Evolutionary conservation across 2,888 invertebrate genomes (phyloP).

Genomic region (Cyclophora albipunctata): DNA sequence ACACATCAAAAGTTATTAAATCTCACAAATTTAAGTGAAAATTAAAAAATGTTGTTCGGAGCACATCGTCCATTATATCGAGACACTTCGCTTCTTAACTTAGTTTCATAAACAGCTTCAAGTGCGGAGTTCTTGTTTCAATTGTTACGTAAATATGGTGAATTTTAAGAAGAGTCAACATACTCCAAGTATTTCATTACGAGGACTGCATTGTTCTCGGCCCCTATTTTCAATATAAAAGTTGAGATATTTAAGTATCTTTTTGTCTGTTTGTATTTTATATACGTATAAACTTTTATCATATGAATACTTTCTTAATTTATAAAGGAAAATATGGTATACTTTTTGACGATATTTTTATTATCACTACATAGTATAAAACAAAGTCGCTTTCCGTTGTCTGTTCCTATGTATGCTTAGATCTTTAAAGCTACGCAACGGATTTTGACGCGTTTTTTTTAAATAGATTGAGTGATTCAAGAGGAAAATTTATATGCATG

Average conservation of each 20-base stretch:
- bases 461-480: too few species aligned
- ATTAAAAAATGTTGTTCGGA: conserved; percentile 20
- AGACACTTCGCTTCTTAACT: conserved; percentile 10
- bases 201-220: conserved; percentile 39
- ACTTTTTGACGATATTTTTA: too few species aligned
- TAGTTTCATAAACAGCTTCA: conserved; percentile 3
- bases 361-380: too few species aligned
- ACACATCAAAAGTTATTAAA: conserved; percentile 17
- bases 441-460: too few species aligned
- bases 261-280: conserved; percentile 11
- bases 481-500: too few species aligned
- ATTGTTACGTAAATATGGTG: conserved; percentile 31
- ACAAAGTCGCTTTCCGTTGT: too few species aligned
- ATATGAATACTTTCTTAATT: too few species aligned
- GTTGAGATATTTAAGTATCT: conserved; percentile 16
- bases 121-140: conserved; percentile 19
- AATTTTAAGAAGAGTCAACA: conserved; percentile 49
- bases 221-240: conserved; percentile 42
- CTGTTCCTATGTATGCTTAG: too few species aligned
- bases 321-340: too few species aligned
- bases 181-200: conserved; percentile 69
- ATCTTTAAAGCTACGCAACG: too few species aligned
- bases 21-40: conserved; percentile 21
- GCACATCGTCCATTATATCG: conserved; percentile 23
- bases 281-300: too few species aligned